Evolutionary conservation across 2,797 vertebrate genomes (phyloP), one percentile per base, ranked within the genome.

Genomic region (Bucorvus abyssinicus): DNA sequence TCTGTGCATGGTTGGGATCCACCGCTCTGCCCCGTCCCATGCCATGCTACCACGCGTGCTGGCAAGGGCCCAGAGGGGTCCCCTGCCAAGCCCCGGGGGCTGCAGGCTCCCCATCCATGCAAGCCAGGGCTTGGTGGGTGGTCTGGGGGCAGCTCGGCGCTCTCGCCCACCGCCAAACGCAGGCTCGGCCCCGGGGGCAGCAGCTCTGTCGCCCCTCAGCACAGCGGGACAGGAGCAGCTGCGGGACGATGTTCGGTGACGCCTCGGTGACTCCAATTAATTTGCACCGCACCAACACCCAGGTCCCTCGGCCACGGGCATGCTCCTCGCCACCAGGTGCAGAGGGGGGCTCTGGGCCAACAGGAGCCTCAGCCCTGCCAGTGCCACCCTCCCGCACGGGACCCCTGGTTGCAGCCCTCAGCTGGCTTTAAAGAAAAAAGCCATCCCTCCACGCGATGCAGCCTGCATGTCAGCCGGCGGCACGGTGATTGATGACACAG

Each of bases 401-500:
- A 60, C 67, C 74, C 34, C 70, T 20, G 14, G 29, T 42, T 32
- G 42, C 6, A 8, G 38, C 68, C 53, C 71, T 56, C n/a, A 14
- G 47, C 26, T 44, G 79, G 32, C 78, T 81, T 69, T 50, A 13
- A 53, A 83, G 53, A 63, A 60, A 23, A 27, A 40, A 21, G 53
- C 1, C 38, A 40, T 76, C 89, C 70, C 78, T 92, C 69, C 67
- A 0, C 47, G 89, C 7, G 84, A 70, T 59, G 83, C 7, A 2
- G 88, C 38, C n/a, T 2, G 40, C 1, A 19, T 94, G 84, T 87
- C 96, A 91, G 94, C 93, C 96, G 44, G 83, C 55, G 26, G 87
- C 71, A 5, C 2, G 21, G 21, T 97, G 96, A 97, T 93, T 95
- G 96, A 97, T 96, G 96, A 44, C 90, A 75, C 96, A 84, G 87